These are phyloP conservation scores for Muschampia plurimacula DNA, from an alignment of 2,888 invertebrate species.

Conservation along the genomic window DNA sequence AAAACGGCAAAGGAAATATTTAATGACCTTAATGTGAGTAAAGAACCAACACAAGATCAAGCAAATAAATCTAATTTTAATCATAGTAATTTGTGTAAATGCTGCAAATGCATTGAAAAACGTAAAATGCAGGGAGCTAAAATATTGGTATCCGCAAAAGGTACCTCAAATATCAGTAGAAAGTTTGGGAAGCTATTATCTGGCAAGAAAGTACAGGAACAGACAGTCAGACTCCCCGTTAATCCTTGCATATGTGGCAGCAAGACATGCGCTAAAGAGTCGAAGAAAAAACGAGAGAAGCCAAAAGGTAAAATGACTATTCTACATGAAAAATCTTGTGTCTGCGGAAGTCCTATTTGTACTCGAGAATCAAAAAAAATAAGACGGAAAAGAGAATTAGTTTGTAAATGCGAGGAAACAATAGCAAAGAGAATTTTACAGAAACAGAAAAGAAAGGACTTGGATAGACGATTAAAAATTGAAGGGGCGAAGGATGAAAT, in stretches of 20 bases:
- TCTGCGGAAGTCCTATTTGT: constrained; percentile 50
- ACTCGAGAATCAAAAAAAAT: constrained; percentile 43
- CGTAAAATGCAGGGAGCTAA: not conserved
- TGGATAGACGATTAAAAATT: constrained; percentile 37
- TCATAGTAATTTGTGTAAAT: not conserved
- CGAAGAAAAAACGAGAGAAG: constrained; percentile 15
- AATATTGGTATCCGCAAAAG: constrained; percentile 7
- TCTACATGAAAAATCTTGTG: constrained; percentile 37
- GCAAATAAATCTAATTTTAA: not conserved
- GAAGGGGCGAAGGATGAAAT: constrained; percentile 43
- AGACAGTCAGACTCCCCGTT: not conserved
- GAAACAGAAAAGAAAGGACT: constrained; percentile 17
- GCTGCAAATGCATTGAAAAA: not conserved
- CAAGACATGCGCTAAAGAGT: constrained; percentile 38
- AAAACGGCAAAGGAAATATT: not conserved
- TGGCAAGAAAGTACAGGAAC: not conserved
- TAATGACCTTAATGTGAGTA: not conserved
- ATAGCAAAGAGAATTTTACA: constrained; percentile 30
- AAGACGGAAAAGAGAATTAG: constrained; percentile 23
- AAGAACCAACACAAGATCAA: not conserved
- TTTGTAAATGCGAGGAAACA: constrained; percentile 39
- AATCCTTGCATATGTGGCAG: constrained; percentile 47
- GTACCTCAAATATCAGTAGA: not conserved
- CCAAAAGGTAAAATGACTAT: constrained; percentile 20
- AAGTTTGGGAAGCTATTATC: not conserved